A percentile compares a stretch with the other conserved stretches of the same genome.
Evolutionary conservation across 2,113 vertebrate genomes (phyloP).

Genomic region (Perca fluviatilis): DNA sequence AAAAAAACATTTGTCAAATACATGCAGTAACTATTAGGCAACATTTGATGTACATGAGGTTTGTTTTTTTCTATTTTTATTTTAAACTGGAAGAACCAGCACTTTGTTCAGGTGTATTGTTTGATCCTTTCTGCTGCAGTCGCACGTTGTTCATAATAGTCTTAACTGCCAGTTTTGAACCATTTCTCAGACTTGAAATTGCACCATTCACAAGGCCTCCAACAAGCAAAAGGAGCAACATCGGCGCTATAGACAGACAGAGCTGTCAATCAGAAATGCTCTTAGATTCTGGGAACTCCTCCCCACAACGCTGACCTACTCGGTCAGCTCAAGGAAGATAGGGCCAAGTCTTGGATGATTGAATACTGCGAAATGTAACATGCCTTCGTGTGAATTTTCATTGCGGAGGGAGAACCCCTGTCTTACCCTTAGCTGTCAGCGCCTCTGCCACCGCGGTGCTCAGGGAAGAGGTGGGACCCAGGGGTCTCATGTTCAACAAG

Average conservation of each 20-base stretch:
- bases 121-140: constrained; percentile 35
- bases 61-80: constrained; percentile 5
- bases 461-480: constrained; percentile 58
- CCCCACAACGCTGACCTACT: constrained; percentile 50
- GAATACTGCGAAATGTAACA: constrained; percentile 68
- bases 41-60: constrained; percentile 8
- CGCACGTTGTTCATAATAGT: constrained; percentile 42
- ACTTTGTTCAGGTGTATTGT: constrained; percentile 19
- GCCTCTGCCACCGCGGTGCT: constrained; percentile 44
- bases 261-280: constrained; percentile 55
- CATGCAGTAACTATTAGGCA: constrained; percentile 10
- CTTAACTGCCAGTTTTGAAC: constrained; percentile 48
- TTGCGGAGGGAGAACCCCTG: constrained; percentile 66
- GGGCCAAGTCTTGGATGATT: constrained; percentile 62
- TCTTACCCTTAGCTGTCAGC: constrained; percentile 70
- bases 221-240: constrained; percentile 51
- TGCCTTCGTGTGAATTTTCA: constrained; percentile 50
- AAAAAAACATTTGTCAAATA: constrained; percentile 35
- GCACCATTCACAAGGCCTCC: constrained; percentile 44
- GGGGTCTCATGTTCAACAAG: constrained; percentile 79
- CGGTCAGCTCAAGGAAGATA: constrained; percentile 53
- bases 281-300: constrained; percentile 44
- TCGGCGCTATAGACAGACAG: constrained; percentile 38
- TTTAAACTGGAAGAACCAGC: constrained; percentile 22
- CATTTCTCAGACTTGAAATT: constrained; percentile 57